Base-by-base conservation (phyloP, 2,113 vertebrate species). In the Calypte anna region DNA sequence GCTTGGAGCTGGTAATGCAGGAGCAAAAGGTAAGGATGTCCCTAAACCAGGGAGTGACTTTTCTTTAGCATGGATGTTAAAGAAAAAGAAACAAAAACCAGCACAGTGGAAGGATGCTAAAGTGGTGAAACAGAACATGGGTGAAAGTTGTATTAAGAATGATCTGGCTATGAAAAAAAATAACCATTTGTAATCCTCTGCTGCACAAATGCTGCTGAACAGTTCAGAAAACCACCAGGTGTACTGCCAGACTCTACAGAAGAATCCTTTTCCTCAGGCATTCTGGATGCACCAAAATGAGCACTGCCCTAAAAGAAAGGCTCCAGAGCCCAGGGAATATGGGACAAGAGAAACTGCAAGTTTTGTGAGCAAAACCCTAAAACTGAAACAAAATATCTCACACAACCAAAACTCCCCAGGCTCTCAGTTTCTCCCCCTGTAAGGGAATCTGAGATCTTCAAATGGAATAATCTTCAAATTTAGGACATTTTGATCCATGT, bases 291-390 rank as follows among this genome's bases (percentile, higher is more conserved):
- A 69, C 46, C 54, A 73, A 48, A 50, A 66, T 0, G 38, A n/a
- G 43, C 51, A 40, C 11, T 3, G 1, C 21, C 46, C 33, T 11
- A 1, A 66, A 54, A 27, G 43, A 66, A 20, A 48, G 16, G 10
- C 17, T 6, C 21, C 28, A 51, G 31, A 89, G 11, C 27, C 12
- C 50, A 18, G 19, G 1, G 0, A 6, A 0, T 7, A 55, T 7
- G 31, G 33, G 40, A 62, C 30, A 66, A 76, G 3, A 74, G 24
- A 38, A 70, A 28, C 46, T 48, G 43, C 46, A 66, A 36, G 30
- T 21, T 81, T 30, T 6, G 25, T 12, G 54, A 64, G 51, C 9
- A 51, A 5, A 63, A 61, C 53, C 3, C 20, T 46, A 27, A 58
- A 73, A 19, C 13, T n/a, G 33, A 76, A 83, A 62, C 10, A 57